Evolutionary conservation across 2,888 invertebrate genomes (phyloP), one percentile per base, ranked within the genome.

Genomic region (Amphiduros pacificus): DNA sequence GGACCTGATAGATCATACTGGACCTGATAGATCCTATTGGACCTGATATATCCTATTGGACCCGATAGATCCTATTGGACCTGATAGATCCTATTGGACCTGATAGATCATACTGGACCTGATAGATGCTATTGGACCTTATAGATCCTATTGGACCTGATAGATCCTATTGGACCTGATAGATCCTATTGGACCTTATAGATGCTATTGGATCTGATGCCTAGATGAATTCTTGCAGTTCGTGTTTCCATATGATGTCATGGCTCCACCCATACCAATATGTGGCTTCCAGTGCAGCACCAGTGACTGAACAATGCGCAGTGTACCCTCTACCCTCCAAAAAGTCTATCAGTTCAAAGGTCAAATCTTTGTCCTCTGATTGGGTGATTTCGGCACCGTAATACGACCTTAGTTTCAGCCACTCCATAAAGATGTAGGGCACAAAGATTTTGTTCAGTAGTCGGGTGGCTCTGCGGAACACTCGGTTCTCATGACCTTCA

Each of bases 221-320:
- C n/a, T n/a, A n/a, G n/a, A n/a, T n/a, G n/a, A n/a, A n/a, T n/a
- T n/a, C n/a, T n/a, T n/a, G n/a, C n/a, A 57, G 28, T 32, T 60
- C 60, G 31, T 68, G 65, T 41, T 59, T 61, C 71, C 71, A 71
- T 4, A 70, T 32, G 20, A 71, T 58, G 44, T 71, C 67, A 48
- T 71, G 69, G 1, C 69, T 64, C 71, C 71, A 71, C 17, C 61
- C 63, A 41, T 55, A 64, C 71, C 71, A 71, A n/a, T 49, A 58
- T 0, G 52, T 28, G 22, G 55, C 22, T 14, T 62, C 36, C 20
- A 66, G 60, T 32, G 36, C 11, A 2, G 40, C 48, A 24, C 52
- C 44, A 6, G 60, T 64, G 2, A 64, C 55, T 5, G 54, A 28
- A 9, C 63, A 61, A 32, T 51, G 36, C 4, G 67, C 59, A 11